Percentiles rank a stretch among this genome's conserved stretches.
Evolutionary conservation across 2,797 vertebrate species (phyloP).

Genomic region (Mormyrus hasselquistii): DNA sequence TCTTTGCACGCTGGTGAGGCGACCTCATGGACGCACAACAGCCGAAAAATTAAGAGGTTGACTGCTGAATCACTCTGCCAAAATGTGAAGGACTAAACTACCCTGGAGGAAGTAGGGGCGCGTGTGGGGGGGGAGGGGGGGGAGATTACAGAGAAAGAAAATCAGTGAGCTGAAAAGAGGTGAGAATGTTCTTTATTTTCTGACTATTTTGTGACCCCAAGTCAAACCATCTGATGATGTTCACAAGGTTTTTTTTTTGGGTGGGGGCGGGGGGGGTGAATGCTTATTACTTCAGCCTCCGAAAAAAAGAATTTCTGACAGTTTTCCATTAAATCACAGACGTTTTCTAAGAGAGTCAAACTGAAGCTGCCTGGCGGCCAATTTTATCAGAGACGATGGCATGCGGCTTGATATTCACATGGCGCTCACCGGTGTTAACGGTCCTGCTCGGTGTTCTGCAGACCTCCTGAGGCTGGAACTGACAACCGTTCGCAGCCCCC

Average conservation of each 20-base stretch:
- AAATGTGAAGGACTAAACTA: neutral
- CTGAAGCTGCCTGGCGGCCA: neutral
- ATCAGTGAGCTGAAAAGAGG: neutral
- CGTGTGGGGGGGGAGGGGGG: no score
- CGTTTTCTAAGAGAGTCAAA: neutral
- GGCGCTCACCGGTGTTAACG: neutral
- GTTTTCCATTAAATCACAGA: slow-evolving; percentile 5
- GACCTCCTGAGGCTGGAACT: neutral
- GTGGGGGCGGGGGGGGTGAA: neutral
- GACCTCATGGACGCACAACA: neutral
- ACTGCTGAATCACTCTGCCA: neutral
- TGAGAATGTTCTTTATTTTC: neutral
- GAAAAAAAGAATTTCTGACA: neutral
- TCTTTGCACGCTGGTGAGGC: neutral
- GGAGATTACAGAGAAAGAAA: neutral
- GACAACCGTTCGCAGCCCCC: neutral
- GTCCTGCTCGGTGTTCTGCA: neutral
- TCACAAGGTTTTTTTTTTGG: neutral
- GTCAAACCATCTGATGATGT: neutral
- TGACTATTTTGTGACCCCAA: neutral
- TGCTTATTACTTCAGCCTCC: neutral
- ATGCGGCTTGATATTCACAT: neutral
- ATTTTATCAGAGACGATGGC: neutral
- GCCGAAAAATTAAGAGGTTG: neutral
- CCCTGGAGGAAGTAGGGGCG: neutral